Evolutionary conservation across 2,888 invertebrate species (phyloP).

Genomic region (Caenorhabditis virilis): DNA sequence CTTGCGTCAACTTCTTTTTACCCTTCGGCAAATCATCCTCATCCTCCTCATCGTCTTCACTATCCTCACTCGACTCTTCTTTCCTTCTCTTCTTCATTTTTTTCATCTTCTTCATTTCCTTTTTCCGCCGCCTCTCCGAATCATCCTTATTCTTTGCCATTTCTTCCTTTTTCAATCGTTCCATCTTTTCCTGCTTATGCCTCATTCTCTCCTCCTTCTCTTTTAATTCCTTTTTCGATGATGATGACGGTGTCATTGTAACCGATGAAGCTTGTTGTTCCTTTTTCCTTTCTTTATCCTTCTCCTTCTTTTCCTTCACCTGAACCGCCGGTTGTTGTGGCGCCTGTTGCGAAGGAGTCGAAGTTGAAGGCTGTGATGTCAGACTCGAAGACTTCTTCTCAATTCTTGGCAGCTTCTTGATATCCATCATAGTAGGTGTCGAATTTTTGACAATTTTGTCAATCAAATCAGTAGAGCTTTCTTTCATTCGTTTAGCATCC

Average conservation of each 20-base stretch:
- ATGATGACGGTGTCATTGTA: too few species aligned
- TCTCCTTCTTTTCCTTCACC: constrained; percentile 9
- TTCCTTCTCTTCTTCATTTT: constrained; percentile 9
- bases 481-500: constrained; percentile 8
- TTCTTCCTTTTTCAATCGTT: constrained; percentile 10
- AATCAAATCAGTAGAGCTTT: constrained; percentile 15
- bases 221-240: too few species aligned
- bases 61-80: constrained; percentile 12
- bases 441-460: constrained; percentile 5
- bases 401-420: constrained; percentile 29
- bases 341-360: too few species aligned
- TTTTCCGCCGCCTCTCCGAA: constrained; percentile 9
- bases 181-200: constrained; percentile 17
- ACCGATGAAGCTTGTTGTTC: not conserved
- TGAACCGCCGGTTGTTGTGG: too few species aligned
- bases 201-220: constrained; percentile 12
- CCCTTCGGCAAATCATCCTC: constrained; percentile 7
- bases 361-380: not conserved
- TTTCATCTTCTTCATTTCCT: constrained; percentile 7
- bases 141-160: constrained; percentile 6
- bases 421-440: constrained; percentile 2
- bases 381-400: constrained; percentile 21
- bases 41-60: constrained; percentile 3
- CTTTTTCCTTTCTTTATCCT: constrained; percentile 2
- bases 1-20: constrained; percentile 19